Percentiles rank a stretch among this genome's conserved stretches.
Conservation (phyloP, 2,888 invertebrate genomes). For the Meteorus colon region DNA sequence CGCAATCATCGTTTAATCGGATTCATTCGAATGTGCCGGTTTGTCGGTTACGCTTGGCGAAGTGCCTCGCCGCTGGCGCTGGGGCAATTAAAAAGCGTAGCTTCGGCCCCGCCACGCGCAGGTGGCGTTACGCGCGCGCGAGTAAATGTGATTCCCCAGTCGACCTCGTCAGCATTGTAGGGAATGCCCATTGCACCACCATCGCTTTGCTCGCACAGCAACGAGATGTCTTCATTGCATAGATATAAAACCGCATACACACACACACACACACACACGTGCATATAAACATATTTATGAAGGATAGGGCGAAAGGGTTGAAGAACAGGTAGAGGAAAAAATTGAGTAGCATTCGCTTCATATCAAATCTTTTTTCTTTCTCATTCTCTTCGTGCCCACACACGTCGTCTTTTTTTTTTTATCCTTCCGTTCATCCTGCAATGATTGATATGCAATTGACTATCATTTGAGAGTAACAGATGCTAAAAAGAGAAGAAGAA, state of each 20-base stretch:
- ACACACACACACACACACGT: conserved; percentile 1
- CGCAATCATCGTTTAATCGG: conserved; percentile 56
- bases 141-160: conserved; percentile 37
- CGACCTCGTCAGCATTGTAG: conserved; percentile 36
- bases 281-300: neutral
- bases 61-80: conserved; percentile 46
- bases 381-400: neutral
- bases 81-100: conserved; percentile 43
- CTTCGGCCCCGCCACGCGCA: conserved; percentile 30
- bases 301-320: neutral
- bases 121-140: conserved; percentile 39
- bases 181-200: neutral
- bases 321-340: neutral
- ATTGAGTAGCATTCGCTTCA: conserved; percentile 3
- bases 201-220: neutral
- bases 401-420: neutral
- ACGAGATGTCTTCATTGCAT: conserved; percentile 30
- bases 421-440: neutral
- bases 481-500: neutral
- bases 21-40: conserved; percentile 53
- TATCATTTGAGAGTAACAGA: neutral
- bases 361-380: neutral
- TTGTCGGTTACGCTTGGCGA: conserved; percentile 53
- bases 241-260: neutral
- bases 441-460: conserved; percentile 10